Conservation (phyloP, 2,888 invertebrate species). For the Pristionchus japonicus region DNA sequence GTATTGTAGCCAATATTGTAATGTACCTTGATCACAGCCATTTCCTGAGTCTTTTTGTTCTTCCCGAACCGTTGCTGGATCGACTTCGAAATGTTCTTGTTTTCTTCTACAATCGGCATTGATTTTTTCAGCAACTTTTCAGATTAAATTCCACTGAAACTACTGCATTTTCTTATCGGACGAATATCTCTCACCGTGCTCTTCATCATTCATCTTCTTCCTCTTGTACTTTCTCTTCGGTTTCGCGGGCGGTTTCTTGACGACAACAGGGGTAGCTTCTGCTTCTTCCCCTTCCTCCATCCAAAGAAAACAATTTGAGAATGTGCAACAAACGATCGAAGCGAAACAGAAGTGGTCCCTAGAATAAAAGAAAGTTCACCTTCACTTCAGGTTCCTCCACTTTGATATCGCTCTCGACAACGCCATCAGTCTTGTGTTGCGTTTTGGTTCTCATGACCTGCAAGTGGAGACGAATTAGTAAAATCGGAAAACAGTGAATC, state of each 20-base stretch:
- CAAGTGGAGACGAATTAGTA: neutral
- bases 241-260: neutral
- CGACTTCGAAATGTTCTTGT: conserved; percentile 9
- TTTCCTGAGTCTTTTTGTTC: conserved; percentile 22
- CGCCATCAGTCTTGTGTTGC: neutral
- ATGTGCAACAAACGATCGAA: neutral
- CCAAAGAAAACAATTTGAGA: neutral
- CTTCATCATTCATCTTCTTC: conserved; percentile 35
- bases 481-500: neutral
- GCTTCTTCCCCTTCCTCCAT: neutral
- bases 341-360: too few species aligned
- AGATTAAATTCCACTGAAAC: neutral
- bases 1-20: too few species aligned
- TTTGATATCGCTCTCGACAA: neutral
- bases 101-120: neutral
- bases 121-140: neutral
- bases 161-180: neutral
- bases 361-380: neutral
- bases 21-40: conserved; percentile 41
- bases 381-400: neutral
- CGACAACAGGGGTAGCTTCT: neutral
- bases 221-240: conserved; percentile 22
- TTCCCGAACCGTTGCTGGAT: conserved; percentile 32
- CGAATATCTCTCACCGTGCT: conserved; percentile 7
- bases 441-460: conserved; percentile 17